Base-by-base conservation (phyloP, 1,140 invertebrate genomes). In the Zophobas atratus region DNA sequence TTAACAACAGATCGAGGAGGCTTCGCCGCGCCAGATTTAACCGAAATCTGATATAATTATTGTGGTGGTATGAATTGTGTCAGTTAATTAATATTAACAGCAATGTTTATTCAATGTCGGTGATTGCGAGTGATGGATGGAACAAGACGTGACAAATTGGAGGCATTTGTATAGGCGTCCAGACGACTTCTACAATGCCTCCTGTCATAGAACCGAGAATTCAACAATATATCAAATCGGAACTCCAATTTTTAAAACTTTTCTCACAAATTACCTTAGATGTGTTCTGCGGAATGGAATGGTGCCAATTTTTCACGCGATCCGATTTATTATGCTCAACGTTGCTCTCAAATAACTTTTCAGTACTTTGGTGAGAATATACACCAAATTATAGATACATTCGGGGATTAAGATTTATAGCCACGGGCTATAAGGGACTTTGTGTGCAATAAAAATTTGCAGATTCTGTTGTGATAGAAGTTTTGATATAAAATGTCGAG, bases 201-300 rank as follows among this genome's bases (percentile, higher is more conserved):
- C 60, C 33, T 43, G 60, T 67, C 60, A 43, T 32, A 67, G 33
- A 33, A 41, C 33, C 39, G 39, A 67, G 39, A 67, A 67, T 67
- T 67, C 43, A 41, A 20, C 35, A 36, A 67, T 67, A 41, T 43
- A 67, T 67, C 60, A 67, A 43, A 43, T 67, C 60, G 33, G n/a
- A 67, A 67, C 60, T 67, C 20, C 41, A 67, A 67, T 67, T 67
- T 43, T 41, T 43, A 43, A 39, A 67, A 67, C 39, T 67, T 67
- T 67, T 43, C 33, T 4, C 60, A 1, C 39, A 67, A 67, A 67
- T 43, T 36, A 41, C 39, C 43, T 38, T 20, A n/a, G 57, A 41
- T 38, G 6, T 38, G 57, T 38, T n/a, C 39, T 1, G 20, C 43
- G 39, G 39, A 67, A 43, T 67, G 39, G 39, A 67, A 43, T 33